Percentiles rank a stretch among this genome's conserved stretches.
Evolutionary conservation across 2,113 vertebrate species (phyloP).

Genomic region (Salvelinus namaycush): DNA sequence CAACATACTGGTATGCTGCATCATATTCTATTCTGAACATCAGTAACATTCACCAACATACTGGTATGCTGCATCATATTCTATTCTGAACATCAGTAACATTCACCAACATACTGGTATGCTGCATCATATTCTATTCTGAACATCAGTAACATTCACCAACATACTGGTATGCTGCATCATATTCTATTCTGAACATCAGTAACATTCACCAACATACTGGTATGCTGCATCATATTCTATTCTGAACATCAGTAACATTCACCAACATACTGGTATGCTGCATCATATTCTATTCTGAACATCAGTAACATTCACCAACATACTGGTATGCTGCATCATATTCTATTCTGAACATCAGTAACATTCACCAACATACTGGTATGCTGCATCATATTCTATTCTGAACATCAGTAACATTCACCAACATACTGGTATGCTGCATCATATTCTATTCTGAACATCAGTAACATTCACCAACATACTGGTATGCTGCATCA

Average conservation of each 20-base stretch:
- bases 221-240: not conserved
- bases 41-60: conserved; percentile 11
- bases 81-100: not conserved
- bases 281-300: not conserved
- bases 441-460: not conserved
- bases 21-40: too few relatives aligned
- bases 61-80: not conserved
- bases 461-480: conserved; percentile 3
- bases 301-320: conserved; percentile 3
- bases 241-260: not conserved
- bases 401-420: not conserved
- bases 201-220: conserved; percentile 10
- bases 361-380: conserved; percentile 9
- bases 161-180: not conserved
- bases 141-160: conserved; percentile 3
- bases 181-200: too few relatives aligned
- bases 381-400: not conserved
- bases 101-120: not conserved
- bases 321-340: not conserved
- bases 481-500: not conserved
- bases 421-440: not conserved
- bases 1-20: not conserved
- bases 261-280: not conserved
- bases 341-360: not conserved
- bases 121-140: not conserved